A percentile compares a stretch with the other conserved stretches of the same genome.
Evolutionary conservation across 1,140 invertebrate genomes (phyloP).

Genomic region (Diorhabda carinulata): DNA sequence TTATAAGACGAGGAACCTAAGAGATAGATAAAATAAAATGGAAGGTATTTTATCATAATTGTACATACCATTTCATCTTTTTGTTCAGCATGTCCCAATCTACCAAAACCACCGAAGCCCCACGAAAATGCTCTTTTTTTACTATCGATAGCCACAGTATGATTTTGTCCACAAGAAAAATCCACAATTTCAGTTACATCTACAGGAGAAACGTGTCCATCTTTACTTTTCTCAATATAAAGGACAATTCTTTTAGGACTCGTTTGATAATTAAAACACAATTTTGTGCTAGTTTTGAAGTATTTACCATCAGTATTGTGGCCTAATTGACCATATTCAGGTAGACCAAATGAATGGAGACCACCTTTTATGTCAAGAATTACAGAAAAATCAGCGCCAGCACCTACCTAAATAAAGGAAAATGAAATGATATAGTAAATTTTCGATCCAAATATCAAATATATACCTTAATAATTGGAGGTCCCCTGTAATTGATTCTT

Average conservation of each 20-base stretch:
- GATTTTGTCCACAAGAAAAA: conserved; percentile 86
- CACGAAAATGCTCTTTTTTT: conserved; percentile 85
- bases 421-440: neutral
- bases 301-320: conserved; percentile 94
- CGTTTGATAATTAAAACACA: conserved; percentile 81
- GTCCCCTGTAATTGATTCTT: conserved; percentile 62
- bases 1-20: conserved; percentile 81
- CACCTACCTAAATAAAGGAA: conserved; percentile 64
- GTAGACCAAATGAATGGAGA: conserved; percentile 85
- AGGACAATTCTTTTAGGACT: conserved; percentile 78
- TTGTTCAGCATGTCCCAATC: conserved; percentile 86
- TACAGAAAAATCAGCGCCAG: conserved; percentile 89
- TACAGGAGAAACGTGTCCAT: conserved; percentile 77
- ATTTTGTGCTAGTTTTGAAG: conserved; percentile 83
- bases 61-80: conserved; percentile 69
- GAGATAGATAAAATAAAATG: neutral
- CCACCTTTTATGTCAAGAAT: conserved; percentile 85
- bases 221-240: conserved; percentile 85
- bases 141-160: conserved; percentile 84
- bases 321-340: conserved; percentile 87
- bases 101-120: conserved; percentile 92
- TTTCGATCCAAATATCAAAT: neutral
- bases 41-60: too few relatives aligned
- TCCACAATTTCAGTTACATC: conserved; percentile 85
- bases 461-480: conserved; percentile 48